A percentile compares a stretch with the other conserved stretches of the same genome.
phyloP scores from a whole-genome alignment of 2,113 vertebrate species.

The Edolisoma coerulescens region DNA sequence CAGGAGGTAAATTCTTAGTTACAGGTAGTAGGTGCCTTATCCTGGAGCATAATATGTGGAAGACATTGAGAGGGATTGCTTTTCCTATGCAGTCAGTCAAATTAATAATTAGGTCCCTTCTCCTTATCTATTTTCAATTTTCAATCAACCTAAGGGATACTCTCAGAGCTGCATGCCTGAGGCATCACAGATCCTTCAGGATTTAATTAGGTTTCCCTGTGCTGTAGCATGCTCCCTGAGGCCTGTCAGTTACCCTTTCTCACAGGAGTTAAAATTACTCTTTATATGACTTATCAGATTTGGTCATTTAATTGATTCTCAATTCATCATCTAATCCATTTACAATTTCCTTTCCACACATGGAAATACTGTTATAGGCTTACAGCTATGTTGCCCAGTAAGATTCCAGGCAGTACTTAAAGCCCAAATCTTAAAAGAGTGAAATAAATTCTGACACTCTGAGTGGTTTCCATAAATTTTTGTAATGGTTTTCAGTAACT shows the following conservation, averaged over 20 bases:
- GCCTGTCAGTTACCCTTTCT: constrained; percentile 31
- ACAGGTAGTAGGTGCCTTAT: neutral
- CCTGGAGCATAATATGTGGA: neutral
- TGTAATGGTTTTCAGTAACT: neutral
- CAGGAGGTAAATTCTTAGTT: neutral
- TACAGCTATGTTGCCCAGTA: neutral
- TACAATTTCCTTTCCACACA: neutral
- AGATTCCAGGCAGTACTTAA: neutral
- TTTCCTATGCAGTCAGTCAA: constrained; percentile 17
- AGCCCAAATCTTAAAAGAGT: neutral
- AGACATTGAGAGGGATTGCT: neutral
- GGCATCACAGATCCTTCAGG: constrained; percentile 19
- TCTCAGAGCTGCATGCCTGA: neutral
- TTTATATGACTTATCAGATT: constrained; percentile 8
- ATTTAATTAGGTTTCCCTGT: constrained; percentile 45
- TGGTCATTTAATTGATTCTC: constrained; percentile 28
- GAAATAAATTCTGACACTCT: neutral
- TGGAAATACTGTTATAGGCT: neutral
- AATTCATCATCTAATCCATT: constrained; percentile 15
- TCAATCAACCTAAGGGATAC: neutral
- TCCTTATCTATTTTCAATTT: constrained; percentile 39
- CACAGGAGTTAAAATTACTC: neutral
- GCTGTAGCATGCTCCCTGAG: neutral
- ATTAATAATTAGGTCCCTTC: constrained; percentile 30
- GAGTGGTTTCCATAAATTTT: neutral